Evolutionary conservation across 1,140 invertebrate species (phyloP).

Genomic region (Prorops nasuta): DNA sequence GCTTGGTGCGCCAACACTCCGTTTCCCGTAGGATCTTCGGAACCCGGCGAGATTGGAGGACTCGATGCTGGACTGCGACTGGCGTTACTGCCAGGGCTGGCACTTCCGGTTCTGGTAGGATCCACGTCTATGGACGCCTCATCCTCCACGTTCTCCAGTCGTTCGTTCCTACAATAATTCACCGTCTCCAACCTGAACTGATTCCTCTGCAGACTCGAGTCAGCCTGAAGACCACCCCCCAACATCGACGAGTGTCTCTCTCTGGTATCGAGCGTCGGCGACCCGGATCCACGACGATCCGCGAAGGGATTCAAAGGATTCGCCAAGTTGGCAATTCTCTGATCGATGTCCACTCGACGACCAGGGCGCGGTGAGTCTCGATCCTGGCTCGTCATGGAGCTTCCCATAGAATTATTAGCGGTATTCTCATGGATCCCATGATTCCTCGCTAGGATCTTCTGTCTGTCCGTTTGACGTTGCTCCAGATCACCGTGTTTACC

Average conservation of each 20-base stretch:
- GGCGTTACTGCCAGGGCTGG: constrained; percentile 48
- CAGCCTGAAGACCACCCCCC: constrained; percentile 8
- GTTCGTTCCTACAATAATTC: constrained; percentile 19
- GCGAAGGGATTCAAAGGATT: constrained; percentile 24
- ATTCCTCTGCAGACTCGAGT: constrained; percentile 8
- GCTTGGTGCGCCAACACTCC: constrained; percentile 22
- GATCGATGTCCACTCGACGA: constrained; percentile 5
- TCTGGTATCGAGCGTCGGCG: constrained; percentile 12
- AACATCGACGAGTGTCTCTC: neutral
- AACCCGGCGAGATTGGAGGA: constrained; percentile 50
- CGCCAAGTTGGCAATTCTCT: constrained; percentile 15
- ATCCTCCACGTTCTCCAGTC: constrained; percentile 33
- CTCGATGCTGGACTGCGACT: constrained; percentile 46
- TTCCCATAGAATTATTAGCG: constrained; percentile 45
- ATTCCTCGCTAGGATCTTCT: constrained; percentile 16
- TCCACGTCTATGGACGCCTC: constrained; percentile 27
- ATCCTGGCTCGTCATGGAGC: constrained; percentile 7
- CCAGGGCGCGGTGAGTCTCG: constrained; percentile 32
- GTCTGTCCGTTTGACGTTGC: constrained; percentile 17
- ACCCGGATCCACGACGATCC: constrained; percentile 12
- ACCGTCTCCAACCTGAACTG: neutral
- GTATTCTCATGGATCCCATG: constrained; percentile 35
- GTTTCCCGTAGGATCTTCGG: constrained; percentile 38
- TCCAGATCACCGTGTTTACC: constrained; percentile 15
- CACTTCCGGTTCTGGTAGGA: constrained; percentile 34